Base-by-base conservation (phyloP, 2,113 vertebrate species). In the Proteles cristata region DNA sequence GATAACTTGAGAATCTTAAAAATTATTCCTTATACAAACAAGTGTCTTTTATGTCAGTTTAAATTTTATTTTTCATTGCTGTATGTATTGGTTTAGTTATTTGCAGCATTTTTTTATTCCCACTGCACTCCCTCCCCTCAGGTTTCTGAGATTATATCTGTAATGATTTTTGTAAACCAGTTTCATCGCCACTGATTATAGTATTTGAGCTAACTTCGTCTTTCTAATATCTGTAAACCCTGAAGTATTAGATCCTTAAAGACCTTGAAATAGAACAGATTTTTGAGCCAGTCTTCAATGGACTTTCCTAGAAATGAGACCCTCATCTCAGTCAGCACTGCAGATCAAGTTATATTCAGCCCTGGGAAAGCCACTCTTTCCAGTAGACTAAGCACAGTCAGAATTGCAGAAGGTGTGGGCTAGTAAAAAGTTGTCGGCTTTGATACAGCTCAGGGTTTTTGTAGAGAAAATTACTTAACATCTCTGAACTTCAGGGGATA, bases 181-280 rank as follows among this genome's bases (percentile, higher is more conserved):
- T 23, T 83, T 93, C 61, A 85, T 95, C 87, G 50, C 68, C 71
- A 69, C 43, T 69, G 74, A 31, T 53, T 17, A 11, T 33, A 7
- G 33, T 63, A 16, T 92, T 89, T 97, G 68, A 35, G 74, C n/a
- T 69, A 48, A 45, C 43, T 89, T 85, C 45, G 19, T 94, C 63
- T 96, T 94, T 87, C 28, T 39, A 33, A n/a, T 66, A 58, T 95
- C 39, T 76, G 35, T 87, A 65, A 96, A 68, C 43, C 61, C 43
- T 95, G 43, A 93, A 61, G 69, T 92, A 14, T 48, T 92, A 45
- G 43, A 84, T 76, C 17, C 23, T 26, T 80, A 33, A 80, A 82
- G 43, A 43, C 53, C 1, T 50, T 97, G 85, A 94, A 85, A 86
- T 58, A 71, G n/a, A 76, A 35, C 14, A 80, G 9, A 55, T 74